A percentile compares a stretch with the other conserved stretches of the same genome.
Conservation (phyloP, 2,888 invertebrate species). For the Phrixothrix hirtus region DNA sequence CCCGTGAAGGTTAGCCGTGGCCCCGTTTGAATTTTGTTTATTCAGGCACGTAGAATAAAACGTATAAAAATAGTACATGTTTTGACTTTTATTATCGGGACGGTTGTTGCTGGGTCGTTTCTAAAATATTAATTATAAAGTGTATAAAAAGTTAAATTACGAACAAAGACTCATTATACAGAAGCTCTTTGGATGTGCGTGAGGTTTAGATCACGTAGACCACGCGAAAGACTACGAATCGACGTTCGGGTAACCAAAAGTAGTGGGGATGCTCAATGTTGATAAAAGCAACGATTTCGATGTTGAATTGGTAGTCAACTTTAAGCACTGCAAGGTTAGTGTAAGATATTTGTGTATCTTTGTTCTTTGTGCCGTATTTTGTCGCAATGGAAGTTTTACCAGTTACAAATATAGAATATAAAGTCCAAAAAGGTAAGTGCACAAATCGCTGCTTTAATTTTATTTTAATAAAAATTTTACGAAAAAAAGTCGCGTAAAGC, state of each 20-base stretch:
- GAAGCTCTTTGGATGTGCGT: slow-evolving; percentile 22
- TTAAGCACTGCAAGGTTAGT: slow-evolving; percentile 6
- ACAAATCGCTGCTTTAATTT: too few relatives aligned
- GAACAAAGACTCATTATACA: slow-evolving; percentile 33
- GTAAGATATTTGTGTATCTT: slow-evolving; percentile 16
- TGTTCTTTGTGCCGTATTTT: slow-evolving; percentile 25
- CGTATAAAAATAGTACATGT: too few relatives aligned
- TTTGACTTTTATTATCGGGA: background rate
- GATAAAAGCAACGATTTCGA: slow-evolving; percentile 29
- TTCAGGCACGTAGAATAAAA: too few relatives aligned
- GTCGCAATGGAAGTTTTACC: slow-evolving; percentile 31
- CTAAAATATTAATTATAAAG: background rate
- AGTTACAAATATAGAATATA: slow-evolving; percentile 29
- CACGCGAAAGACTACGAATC: slow-evolving; percentile 18
- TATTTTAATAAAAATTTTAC: too few relatives aligned
- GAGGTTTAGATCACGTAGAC: slow-evolving; percentile 33
- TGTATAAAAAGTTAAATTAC: slow-evolving; percentile 23
- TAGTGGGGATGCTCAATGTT: slow-evolving; percentile 4
- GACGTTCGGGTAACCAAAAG: slow-evolving; percentile 1
- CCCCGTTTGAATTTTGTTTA: background rate
- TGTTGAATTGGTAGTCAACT: slow-evolving; percentile 27
- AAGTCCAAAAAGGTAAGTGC: slow-evolving; percentile 30
- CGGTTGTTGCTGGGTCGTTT: slow-evolving; percentile 20
- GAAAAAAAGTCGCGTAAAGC: too few relatives aligned
- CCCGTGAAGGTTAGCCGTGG: background rate